Evolutionary conservation across 2,888 invertebrate genomes (phyloP).

Genomic region (Calephelis perditalis): DNA sequence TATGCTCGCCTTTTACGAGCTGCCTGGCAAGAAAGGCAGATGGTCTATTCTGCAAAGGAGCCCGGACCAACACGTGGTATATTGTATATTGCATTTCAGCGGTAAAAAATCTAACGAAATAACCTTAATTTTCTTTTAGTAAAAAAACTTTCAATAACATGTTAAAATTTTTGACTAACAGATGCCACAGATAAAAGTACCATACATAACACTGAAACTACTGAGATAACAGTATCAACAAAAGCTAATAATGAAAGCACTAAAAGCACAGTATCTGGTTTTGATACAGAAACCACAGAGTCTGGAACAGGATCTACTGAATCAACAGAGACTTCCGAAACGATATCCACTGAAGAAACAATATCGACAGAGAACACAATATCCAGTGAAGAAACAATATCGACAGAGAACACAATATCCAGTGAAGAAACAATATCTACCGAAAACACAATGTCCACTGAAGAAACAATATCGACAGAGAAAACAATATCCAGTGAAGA

Average conservation of each 20-base stretch:
- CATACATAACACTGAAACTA: constrained; percentile 15
- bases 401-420: neutral
- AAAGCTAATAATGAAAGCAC: neutral
- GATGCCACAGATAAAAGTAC: constrained; percentile 15
- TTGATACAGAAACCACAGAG: constrained; percentile 21
- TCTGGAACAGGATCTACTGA: constrained; percentile 20
- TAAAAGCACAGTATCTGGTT: neutral
- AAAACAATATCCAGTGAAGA: constrained; percentile 1
- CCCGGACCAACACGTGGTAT: too few species aligned
- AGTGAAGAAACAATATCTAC: neutral
- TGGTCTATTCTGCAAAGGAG: too few species aligned
- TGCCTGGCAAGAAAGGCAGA: too few species aligned
- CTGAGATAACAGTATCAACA: constrained; percentile 15
- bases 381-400: too few species aligned
- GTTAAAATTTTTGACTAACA: neutral
- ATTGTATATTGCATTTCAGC: too few species aligned
- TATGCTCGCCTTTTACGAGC: too few species aligned
- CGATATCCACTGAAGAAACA: neutral
- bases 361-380: neutral
- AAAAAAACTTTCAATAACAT: too few species aligned
- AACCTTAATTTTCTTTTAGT: too few species aligned
- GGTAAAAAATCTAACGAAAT: too few species aligned
- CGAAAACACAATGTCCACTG: neutral
- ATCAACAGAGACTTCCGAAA: neutral
- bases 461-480: neutral